Base-by-base conservation (phyloP, 2,113 vertebrate genomes). In the Oxyura jamaicensis region DNA sequence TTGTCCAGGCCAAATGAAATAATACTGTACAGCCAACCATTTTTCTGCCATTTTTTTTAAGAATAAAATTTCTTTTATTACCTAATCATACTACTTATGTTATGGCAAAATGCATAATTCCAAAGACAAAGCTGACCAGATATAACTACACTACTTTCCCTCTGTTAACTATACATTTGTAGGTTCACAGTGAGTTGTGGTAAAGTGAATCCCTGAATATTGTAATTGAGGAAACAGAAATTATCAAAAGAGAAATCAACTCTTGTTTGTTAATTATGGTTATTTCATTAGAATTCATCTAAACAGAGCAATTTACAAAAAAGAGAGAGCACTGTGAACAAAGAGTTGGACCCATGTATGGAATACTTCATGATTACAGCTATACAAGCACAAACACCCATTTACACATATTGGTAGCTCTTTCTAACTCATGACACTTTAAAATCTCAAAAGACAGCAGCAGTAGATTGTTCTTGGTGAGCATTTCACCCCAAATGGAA, bases 1-100 rank as follows among this genome's bases (percentile, higher is more conserved):
- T 20, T n/a, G 2, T 31, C 52, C 52, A 76, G 79, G 36, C 60
- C 91, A 90, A 84, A 83, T 76, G 68, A 80, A 96, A 88, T 58
- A 96, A 79, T 41, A 67, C 13, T 79, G 10, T 29, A 62, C 23
- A 92, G 73, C 59, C 28, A 92, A 75, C 8, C 55, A 13, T 75
- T 97, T 84, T 84, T 44, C 63, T 96, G 72, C 28, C 60, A 96
- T 95, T 95, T 95, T 5, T 81, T 93, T 97, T 95, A 33, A 91
- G 74, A 88, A 91, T 74, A 95, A 95, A 95, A 87, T 81, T 15
- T 74, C 60, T 82, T 92, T 94, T 72, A 75, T 91, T 97, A 36
- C 28, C 68, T 77, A 84, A 68, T 87, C 74, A 80, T 87, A 35
- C 48, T 87, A 78, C 58, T 96, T 93, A 60, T 41, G 36, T 33